phyloP scores from a whole-genome alignment of 2,113 vertebrate genomes.

The Prochilodus magdalenae region DNA sequence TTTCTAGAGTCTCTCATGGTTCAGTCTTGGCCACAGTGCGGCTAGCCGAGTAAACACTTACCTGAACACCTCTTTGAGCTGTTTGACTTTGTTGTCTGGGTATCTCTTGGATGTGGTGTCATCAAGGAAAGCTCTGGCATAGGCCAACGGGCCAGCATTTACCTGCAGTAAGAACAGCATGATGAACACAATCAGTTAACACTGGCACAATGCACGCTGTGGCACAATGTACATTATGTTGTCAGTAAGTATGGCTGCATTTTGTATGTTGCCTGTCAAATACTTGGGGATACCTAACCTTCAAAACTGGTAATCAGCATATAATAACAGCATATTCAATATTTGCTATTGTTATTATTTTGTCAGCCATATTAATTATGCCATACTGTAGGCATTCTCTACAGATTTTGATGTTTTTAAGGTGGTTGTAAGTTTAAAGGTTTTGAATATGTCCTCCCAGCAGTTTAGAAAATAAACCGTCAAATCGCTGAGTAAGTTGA shows the following conservation, averaged over 20 bases:
- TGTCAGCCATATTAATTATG: background rate
- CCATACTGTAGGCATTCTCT: background rate
- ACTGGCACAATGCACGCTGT: background rate
- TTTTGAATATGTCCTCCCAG: background rate
- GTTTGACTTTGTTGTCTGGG: constrained; percentile 97
- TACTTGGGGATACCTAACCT: background rate
- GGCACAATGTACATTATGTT: background rate
- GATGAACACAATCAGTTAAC: background rate
- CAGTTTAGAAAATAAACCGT: too few species aligned
- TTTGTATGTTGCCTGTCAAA: background rate
- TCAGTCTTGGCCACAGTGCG: background rate
- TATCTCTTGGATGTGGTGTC: constrained; percentile 92
- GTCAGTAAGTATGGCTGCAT: background rate
- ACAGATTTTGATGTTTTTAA: background rate
- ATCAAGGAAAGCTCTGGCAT: constrained; percentile 95
- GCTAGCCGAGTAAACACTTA: constrained; percentile 66
- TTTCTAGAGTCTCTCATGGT: background rate
- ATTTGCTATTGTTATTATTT: too few species aligned
- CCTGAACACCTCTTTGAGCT: constrained; percentile 97
- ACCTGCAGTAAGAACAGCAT: constrained; percentile 76
- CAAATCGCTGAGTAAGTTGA: too few species aligned
- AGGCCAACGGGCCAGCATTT: constrained; percentile 94
- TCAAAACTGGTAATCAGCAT: background rate
- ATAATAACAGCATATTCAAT: background rate
- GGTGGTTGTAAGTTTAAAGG: too few species aligned